Conservation (phyloP, 1,140 invertebrate species). For the Listronotus oregonensis region DNA sequence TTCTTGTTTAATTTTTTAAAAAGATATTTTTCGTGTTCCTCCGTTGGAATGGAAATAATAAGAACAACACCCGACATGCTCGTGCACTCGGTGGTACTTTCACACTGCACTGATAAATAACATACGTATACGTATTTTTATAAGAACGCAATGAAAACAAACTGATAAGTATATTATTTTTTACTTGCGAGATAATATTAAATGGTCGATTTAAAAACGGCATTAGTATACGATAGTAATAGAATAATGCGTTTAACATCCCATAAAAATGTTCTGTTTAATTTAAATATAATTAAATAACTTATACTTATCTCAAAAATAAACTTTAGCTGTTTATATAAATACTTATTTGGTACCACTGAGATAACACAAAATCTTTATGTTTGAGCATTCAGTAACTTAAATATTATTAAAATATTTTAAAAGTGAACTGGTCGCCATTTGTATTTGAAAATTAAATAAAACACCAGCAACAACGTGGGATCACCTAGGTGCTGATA, state of each 20-base stretch:
- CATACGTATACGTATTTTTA: neutral
- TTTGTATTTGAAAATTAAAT: too few relatives aligned
- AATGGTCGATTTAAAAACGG: neutral
- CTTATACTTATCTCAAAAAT: too few relatives aligned
- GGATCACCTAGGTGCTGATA: too few relatives aligned
- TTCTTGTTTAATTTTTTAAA: slow-evolving; percentile 31
- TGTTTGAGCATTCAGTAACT: too few relatives aligned
- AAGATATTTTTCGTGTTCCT: slow-evolving; percentile 42
- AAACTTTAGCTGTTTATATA: too few relatives aligned
- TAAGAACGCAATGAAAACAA: neutral
- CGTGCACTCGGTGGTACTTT: neutral
- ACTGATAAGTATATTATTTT: neutral
- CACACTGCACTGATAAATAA: neutral
- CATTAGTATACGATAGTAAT: neutral
- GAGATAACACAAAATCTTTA: too few relatives aligned
- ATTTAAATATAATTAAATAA: too few relatives aligned
- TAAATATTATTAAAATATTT: too few relatives aligned
- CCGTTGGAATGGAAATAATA: slow-evolving; percentile 55
- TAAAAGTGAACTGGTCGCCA: too few relatives aligned
- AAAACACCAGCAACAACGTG: too few relatives aligned
- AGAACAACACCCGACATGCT: slow-evolving; percentile 54
- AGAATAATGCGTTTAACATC: neutral
- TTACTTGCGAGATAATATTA: neutral
- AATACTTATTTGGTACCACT: too few relatives aligned
- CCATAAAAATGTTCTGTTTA: too few relatives aligned